Evolutionary conservation across 2,888 invertebrate genomes (phyloP).

Genomic region (Bedellia somnulentella): DNA sequence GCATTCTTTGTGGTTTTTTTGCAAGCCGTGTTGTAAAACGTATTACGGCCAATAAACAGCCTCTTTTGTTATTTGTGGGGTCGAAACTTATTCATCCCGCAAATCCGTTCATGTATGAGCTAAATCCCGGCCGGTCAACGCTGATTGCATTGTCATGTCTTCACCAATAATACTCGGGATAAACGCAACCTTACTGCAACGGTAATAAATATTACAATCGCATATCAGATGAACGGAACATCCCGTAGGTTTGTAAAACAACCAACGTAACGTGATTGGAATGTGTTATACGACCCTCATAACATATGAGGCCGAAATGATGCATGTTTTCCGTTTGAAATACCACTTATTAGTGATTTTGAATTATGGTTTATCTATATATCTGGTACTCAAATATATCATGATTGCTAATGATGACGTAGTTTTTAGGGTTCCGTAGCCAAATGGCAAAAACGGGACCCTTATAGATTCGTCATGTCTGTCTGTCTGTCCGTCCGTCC

Average conservation of each 20-base stretch:
- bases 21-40: constrained; percentile 48
- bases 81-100: constrained; percentile 58
- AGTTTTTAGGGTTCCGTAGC: no score
- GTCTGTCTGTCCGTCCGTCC: no score
- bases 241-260: constrained; percentile 60
- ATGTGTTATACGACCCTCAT: constrained; percentile 49
- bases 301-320: constrained; percentile 56
- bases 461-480: no score
- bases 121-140: constrained; percentile 60
- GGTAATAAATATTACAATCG: no score
- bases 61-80: constrained; percentile 55
- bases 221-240: no score
- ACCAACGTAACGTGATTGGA: constrained; percentile 56
- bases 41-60: constrained; percentile 42
- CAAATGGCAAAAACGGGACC: no score
- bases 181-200: constrained; percentile 15
- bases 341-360: constrained; percentile 28
- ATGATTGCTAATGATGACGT: no score
- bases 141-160: constrained; percentile 61
- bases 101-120: constrained; percentile 60
- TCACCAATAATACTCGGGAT: constrained; percentile 18
- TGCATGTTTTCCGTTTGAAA: constrained; percentile 50
- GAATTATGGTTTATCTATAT: constrained; percentile 10
- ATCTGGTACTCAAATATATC: no score
- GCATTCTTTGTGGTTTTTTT: no score